Base-by-base conservation (phyloP, 2,888 invertebrate species). In the Parelbella ahira region DNA sequence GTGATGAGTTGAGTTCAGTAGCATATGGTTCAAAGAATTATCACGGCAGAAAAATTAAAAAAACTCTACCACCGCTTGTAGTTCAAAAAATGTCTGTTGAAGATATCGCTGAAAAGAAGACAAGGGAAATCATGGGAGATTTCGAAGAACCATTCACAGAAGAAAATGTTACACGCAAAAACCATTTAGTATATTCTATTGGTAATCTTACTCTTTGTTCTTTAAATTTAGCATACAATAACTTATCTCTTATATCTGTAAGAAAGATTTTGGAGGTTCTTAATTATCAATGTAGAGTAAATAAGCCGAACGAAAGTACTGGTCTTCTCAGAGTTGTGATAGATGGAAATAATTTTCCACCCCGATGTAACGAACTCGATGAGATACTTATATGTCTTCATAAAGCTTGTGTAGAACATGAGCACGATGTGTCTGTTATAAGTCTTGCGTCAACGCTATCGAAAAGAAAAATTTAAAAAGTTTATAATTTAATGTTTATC, bases 141-240 rank as follows among this genome's bases (percentile, higher is more conserved):
- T 58, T 60, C 23, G n/a, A 30, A 0, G 58, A 75, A 34, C 52
- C 62, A 2, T 77, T 57, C 32, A 49, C 55, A 9, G 28, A 49
- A 6, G 12, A 52, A 0, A 47, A 57, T 23, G 19, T 60, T 1
- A 27, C 51, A 3, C 28, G 24, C 8, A 57, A 45, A 44, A 45
- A 64, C 8, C 53, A 48, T 7, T 8, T 42, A 11, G 9, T 25
- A 11, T 62, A 58, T 45, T 58, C 53, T 8, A 53, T 47, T 11
- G 77, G 79, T 4, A 79, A 79, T 49, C 49, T 70, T 1, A 45
- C 38, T 12, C 48, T 79, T 3, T 64, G 65, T 43, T 78, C 61
- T 9, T 45, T 79, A 8, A 78, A 79, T 52, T 29, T 79, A 4
- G 64, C 69, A 0, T 76, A 65, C 33, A 79, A 79, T 38, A 41